Percentiles rank a stretch among this genome's conserved stretches.
phyloP scores from a whole-genome alignment of 2,888 invertebrate species.

The Clanis bilineata region DNA sequence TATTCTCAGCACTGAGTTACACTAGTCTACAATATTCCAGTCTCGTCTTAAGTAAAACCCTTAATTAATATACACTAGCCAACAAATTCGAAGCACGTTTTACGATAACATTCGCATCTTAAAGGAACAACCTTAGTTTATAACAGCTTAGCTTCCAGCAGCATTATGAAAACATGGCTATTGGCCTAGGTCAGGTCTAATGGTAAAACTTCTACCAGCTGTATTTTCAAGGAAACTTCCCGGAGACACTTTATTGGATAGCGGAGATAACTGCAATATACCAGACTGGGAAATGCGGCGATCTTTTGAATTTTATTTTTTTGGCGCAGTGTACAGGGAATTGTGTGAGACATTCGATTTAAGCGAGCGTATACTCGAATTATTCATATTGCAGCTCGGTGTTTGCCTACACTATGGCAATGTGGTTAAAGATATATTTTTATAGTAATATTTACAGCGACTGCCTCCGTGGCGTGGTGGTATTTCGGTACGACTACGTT shows the following conservation, averaged over 20 bases:
- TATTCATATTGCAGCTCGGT: not conserved
- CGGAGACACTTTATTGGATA: constrained; percentile 13
- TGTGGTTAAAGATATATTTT: not conserved
- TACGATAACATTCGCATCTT: constrained; percentile 12
- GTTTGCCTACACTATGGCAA: not conserved
- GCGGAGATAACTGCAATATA: constrained; percentile 15
- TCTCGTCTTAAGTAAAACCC: not conserved
- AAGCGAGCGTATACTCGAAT: not conserved
- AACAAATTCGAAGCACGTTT: constrained; percentile 9
- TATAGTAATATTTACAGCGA: not conserved
- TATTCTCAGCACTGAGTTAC: not conserved
- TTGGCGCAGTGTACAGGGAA: not conserved
- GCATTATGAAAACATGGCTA: constrained; percentile 18
- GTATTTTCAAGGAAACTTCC: constrained; percentile 30
- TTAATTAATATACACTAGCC: constrained; percentile 10
- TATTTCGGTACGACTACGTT: too few species aligned
- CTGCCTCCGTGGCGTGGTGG: too few species aligned
- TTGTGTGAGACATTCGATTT: not conserved
- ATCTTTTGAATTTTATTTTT: constrained; percentile 25
- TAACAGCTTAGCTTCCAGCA: not conserved
- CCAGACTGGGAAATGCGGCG: constrained; percentile 20
- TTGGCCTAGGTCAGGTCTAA: constrained; percentile 24
- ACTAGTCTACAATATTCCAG: not conserved
- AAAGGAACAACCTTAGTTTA: constrained; percentile 10
- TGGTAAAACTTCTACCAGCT: constrained; percentile 24